Base-by-base conservation (phyloP, 2,113 vertebrate genomes). In the Gallinago paraguaiae region DNA sequence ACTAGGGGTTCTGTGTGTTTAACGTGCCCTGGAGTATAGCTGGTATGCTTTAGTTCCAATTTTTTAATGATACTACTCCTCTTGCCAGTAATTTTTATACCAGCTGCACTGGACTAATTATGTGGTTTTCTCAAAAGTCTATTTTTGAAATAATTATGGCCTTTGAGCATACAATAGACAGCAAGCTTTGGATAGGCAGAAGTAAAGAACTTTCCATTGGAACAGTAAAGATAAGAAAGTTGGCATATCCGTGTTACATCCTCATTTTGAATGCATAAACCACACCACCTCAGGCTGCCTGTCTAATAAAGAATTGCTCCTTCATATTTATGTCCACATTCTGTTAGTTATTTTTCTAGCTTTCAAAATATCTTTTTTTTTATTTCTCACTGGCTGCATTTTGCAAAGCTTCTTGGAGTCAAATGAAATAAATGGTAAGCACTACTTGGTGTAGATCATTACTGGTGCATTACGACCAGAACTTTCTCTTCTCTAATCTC, bases 41-140 rank as follows among this genome's bases (percentile, higher is more conserved):
- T 97, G 79, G 45, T 92, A 91, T 76, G n/a, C 65, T 84, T 90
- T 86, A 86, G 83, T 88, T 98, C 97, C 98, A 98, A 97, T 70
- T 91, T 97, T 97, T 97, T 98, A 97, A 98, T 98, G 97, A 97
- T 94, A 90, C 28, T 83, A 89, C 39, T 92, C 28, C 72, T 89
- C 53, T 35, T 96, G 97, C 97, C 97, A 98, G 92, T 90, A 96
- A 87, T 96, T 97, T 98, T 97, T 95, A 95, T 82, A 97, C 94
- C 97, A 98, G 96, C 94, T 98, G 97, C 86, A 97, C 88, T 96
- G 79, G 86, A 97, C 94, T 98, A 97, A 98, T 98, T 98, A 97
- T 93, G 67, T 92, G 39, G 37, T 97, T 97, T 96, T 84, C 96
- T 98, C 96, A 96, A 94, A 97, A 96, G 95, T 95, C 93, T 98